phyloP scores from a whole-genome alignment of 1,140 invertebrate species.

The Parapsyche elsis region DNA sequence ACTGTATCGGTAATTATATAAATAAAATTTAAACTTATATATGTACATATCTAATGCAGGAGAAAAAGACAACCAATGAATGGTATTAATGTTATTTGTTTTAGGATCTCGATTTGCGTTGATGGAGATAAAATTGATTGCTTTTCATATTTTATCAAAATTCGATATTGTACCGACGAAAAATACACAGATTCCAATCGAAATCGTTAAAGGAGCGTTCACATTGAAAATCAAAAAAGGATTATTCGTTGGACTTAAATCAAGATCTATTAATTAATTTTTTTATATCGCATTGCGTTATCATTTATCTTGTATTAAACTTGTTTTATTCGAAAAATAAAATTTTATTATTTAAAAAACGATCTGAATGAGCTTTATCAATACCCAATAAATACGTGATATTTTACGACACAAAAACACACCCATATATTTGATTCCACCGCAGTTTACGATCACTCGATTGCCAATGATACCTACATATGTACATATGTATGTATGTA shows the following conservation, averaged over 20 bases:
- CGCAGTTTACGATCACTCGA: too few relatives aligned
- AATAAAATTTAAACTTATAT: too few relatives aligned
- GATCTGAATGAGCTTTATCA: too few relatives aligned
- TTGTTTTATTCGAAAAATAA: neutral
- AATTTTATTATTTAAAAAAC: too few relatives aligned
- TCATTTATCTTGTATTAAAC: neutral
- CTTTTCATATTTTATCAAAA: constrained; percentile 58
- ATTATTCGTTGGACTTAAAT: neutral
- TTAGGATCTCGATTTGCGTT: constrained; percentile 62
- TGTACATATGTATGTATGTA: too few relatives aligned
- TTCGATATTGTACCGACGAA: constrained; percentile 51
- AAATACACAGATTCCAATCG: constrained; percentile 44
- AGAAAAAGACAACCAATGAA: too few relatives aligned
- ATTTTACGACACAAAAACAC: too few relatives aligned
- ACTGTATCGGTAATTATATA: constrained; percentile 52
- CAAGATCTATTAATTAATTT: neutral
- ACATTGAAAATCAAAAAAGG: neutral
- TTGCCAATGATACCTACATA: too few relatives aligned
- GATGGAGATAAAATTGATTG: constrained; percentile 65
- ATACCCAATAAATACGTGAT: too few relatives aligned
- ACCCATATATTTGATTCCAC: too few relatives aligned
- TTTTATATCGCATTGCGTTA: neutral
- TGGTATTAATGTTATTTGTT: neutral
- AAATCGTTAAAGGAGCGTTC: constrained; percentile 12
- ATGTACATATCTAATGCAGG: too few relatives aligned